These are phyloP conservation scores for Chaetodon auriga DNA, from an alignment of 2,113 vertebrate species.

Conservation along the genomic window DNA sequence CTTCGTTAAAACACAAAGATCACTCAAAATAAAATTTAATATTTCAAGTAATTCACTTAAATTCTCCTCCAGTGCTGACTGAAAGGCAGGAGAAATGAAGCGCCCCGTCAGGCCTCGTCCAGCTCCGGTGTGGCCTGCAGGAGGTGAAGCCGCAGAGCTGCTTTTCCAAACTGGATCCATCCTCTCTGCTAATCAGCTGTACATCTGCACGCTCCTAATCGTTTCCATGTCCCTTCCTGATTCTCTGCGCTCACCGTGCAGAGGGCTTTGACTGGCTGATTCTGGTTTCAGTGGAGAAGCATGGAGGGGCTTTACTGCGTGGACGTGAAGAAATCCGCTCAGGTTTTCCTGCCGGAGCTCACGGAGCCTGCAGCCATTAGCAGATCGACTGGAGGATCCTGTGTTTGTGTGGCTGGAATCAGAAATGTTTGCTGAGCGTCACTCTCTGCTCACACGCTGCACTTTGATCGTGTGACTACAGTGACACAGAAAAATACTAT, in stretches of 20 bases:
- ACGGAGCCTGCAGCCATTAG: constrained; percentile 43
- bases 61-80: not conserved
- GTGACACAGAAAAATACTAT: not conserved
- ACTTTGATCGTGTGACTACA: not conserved
- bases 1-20: not conserved
- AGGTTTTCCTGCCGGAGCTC: constrained; percentile 30
- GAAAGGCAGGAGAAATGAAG: constrained; percentile 1
- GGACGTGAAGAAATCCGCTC: constrained; percentile 23
- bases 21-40: not conserved
- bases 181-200: constrained; percentile 57
- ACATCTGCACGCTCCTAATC: constrained; percentile 82
- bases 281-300: constrained; percentile 29
- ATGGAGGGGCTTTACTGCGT: constrained; percentile 15
- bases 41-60: not conserved
- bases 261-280: constrained; percentile 33
- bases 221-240: constrained; percentile 87
- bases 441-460: not conserved
- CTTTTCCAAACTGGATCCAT: constrained; percentile 58
- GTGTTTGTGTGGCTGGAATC: not conserved
- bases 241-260: not conserved
- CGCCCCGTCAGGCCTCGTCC: constrained; percentile 1
- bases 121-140: constrained; percentile 59
- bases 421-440: not conserved
- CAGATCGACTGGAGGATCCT: constrained; percentile 37
- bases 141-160: constrained; percentile 46